Evolutionary conservation across 2,888 invertebrate species (phyloP).

Genomic region (Pheosia gnoma): DNA sequence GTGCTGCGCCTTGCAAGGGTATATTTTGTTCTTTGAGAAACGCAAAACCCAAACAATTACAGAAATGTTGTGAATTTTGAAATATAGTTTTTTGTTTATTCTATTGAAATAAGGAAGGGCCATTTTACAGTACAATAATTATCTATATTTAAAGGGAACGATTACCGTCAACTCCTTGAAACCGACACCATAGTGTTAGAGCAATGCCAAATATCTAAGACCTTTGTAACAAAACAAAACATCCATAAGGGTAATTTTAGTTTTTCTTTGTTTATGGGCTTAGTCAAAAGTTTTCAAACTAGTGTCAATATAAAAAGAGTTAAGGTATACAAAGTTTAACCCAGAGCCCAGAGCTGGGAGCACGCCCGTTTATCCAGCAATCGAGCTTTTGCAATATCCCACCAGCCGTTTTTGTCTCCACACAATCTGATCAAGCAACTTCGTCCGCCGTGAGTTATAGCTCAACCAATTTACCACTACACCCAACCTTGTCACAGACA

Average conservation of each 20-base stretch:
- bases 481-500: constrained; percentile 47
- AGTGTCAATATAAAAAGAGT: constrained; percentile 28
- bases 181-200: too few relatives aligned
- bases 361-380: constrained; percentile 64
- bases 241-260: constrained; percentile 20
- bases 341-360: constrained; percentile 42
- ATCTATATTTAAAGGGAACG: too few relatives aligned
- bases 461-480: constrained; percentile 62
- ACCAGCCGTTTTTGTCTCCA: constrained; percentile 57
- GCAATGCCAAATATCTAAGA: too few relatives aligned
- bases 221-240: too few relatives aligned
- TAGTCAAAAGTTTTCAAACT: constrained; percentile 19
- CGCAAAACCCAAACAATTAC: too few relatives aligned
- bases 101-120: too few relatives aligned
- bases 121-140: too few relatives aligned
- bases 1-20: too few relatives aligned
- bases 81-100: too few relatives aligned
- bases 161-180: too few relatives aligned
- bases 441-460: constrained; percentile 62
- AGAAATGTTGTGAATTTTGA: too few relatives aligned
- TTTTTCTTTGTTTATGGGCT: constrained; percentile 22
- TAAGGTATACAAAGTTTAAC: constrained; percentile 49
- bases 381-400: constrained; percentile 62
- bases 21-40: too few relatives aligned
- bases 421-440: constrained; percentile 71